Base-by-base conservation (phyloP, 2,888 invertebrate genomes). In the Stenodema calcarata region DNA sequence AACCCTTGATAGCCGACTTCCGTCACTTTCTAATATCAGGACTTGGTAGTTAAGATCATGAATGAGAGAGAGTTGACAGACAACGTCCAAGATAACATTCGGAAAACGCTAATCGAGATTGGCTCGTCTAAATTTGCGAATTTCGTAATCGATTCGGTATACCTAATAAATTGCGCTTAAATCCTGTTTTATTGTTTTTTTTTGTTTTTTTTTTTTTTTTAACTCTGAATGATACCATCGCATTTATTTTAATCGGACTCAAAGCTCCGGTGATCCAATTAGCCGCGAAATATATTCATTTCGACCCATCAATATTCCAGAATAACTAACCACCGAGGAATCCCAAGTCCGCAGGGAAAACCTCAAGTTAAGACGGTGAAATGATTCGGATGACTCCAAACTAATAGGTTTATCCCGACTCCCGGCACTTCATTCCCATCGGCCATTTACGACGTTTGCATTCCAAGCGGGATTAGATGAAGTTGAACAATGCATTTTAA, bases 21-120 rank as follows among this genome's bases (percentile, higher is more conserved):
- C 62, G 50, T n/a, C 62, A 62, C 62, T 62, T 62, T 62, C 62
- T 62, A 62, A 62, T 62, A 62, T 62, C 62, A 62, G 62, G 62
- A 62, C 62, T 50, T 4, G 62, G 62, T 27, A 62, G 50, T 50
- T 50, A n/a, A 50, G 62, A 62, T 62, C 62, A 27, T 62, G 62
- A 62, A 62, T 62, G 62, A 62, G 62, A 62, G 62, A 62, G 62
- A 62, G 62, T 62, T 62, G 62, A 27, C 62, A 62, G 23, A 62
- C 62, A 23, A n/a, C 50, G 35, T 18, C 23, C 62, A 62, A 62
- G 62, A 62, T 62, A 62, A 62, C 62, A 62, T 62, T 62, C 62
- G 18, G 62, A 27, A 62, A 62, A 62, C 23, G 18, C 62, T 2
- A 62, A 62, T 62, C 62, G 18, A 23, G 62, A 62, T 62, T 62